Percentiles rank a stretch among this genome's conserved stretches.
These are phyloP conservation scores for Rhagophthalmus giganteus DNA, from an alignment of 2,888 invertebrate genomes.

Conservation along the genomic window DNA sequence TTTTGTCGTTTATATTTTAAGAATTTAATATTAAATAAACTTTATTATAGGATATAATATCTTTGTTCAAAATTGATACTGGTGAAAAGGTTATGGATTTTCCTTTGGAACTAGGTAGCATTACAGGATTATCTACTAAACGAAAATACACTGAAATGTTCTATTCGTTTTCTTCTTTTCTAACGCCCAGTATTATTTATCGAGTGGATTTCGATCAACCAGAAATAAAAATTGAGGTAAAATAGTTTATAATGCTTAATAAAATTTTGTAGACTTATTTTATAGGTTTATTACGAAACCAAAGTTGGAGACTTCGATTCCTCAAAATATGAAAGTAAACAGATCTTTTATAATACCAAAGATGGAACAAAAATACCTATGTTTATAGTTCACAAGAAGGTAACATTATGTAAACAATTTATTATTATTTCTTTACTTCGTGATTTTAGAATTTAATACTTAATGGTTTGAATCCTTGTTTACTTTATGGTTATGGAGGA, in stretches of 20 bases:
- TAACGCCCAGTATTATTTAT: conserved; percentile 87
- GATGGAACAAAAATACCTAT: conserved; percentile 94
- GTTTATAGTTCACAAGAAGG: conserved; percentile 87
- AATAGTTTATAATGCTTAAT: conserved; percentile 17
- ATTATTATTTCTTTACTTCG: conserved; percentile 37
- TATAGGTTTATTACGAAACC: conserved; percentile 81
- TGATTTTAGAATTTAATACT: conserved; percentile 67
- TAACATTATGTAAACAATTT: conserved; percentile 42
- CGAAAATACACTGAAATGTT: conserved; percentile 87
- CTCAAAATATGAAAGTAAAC: conserved; percentile 77
- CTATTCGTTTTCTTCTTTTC: conserved; percentile 91
- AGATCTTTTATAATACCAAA: conserved; percentile 90
- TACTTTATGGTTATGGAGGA: conserved; percentile 96
- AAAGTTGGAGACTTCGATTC: conserved; percentile 81
- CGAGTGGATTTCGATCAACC: conserved; percentile 75
- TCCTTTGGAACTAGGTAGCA: conserved; percentile 83
- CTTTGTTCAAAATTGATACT: conserved; percentile 73
- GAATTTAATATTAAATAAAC: neutral
- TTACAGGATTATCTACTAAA: conserved; percentile 83
- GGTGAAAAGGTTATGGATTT: conserved; percentile 76
- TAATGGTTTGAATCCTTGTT: conserved; percentile 77
- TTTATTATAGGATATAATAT: conserved; percentile 72
- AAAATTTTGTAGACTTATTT: conserved; percentile 12
- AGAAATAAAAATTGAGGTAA: conserved; percentile 66
- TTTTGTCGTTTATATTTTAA: no score